A percentile compares a stretch with the other conserved stretches of the same genome.
Evolutionary conservation across 2,797 vertebrate species (phyloP).

Genomic region (Pseudochaenichthys georgianus): DNA sequence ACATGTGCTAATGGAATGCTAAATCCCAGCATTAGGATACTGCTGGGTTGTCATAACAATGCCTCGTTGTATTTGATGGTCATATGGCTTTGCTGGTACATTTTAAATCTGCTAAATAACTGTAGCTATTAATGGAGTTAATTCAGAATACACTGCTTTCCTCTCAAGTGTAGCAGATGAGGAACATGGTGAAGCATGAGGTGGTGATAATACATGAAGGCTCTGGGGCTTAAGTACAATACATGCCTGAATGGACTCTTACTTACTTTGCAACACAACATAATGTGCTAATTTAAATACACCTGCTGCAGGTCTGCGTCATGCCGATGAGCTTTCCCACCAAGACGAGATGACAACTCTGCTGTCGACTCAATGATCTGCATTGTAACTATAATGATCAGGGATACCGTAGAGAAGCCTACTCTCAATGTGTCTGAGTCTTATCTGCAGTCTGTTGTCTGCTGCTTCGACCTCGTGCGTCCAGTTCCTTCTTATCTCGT

Average conservation of each 20-base stretch:
- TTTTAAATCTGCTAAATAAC: neutral
- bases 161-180: neutral
- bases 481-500: conserved; percentile 19
- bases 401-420: neutral
- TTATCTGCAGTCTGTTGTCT: conserved; percentile 18
- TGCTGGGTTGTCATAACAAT: neutral
- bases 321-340: neutral
- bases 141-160: neutral
- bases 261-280: neutral
- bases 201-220: neutral
- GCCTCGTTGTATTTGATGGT: neutral
- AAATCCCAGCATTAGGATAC: neutral
- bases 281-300: neutral
- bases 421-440: neutral
- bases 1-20: no score
- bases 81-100: neutral
- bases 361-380: neutral
- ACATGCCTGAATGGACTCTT: neutral
- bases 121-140: neutral
- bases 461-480: conserved; percentile 10
- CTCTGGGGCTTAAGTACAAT: neutral
- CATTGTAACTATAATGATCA: neutral
- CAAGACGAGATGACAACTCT: neutral
- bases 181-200: neutral
- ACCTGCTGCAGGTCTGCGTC: neutral